phyloP scores from a whole-genome alignment of 1,140 invertebrate species.

The Drosophila baimaii region DNA sequence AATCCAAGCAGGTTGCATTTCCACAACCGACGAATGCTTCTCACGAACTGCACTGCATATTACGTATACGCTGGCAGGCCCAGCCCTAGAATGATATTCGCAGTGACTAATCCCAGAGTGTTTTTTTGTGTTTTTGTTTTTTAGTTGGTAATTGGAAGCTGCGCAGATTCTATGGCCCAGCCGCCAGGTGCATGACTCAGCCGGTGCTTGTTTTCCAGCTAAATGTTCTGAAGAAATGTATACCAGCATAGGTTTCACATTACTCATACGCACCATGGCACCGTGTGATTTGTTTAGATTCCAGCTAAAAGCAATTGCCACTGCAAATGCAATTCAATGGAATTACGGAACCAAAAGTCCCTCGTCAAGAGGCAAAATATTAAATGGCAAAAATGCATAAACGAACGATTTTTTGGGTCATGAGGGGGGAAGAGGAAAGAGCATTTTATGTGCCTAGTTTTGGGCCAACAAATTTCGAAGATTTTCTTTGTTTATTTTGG shows the following conservation, averaged over 20 bases:
- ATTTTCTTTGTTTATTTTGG: slow-evolving; percentile 13
- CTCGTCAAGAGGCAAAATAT: background rate
- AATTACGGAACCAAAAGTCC: slow-evolving; percentile 9
- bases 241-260: slow-evolving; percentile 57
- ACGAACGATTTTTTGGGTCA: slow-evolving; percentile 3
- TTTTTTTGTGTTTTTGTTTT: slow-evolving; percentile 2
- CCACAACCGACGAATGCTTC: slow-evolving; percentile 38
- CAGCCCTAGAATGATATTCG: slow-evolving; percentile 40
- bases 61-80: slow-evolving; percentile 60
- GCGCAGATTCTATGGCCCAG: slow-evolving; percentile 67
- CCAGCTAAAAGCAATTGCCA: slow-evolving; percentile 41
- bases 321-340: slow-evolving; percentile 29
- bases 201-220: slow-evolving; percentile 23
- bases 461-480: slow-evolving; percentile 4
- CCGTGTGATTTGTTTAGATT: slow-evolving; percentile 35
- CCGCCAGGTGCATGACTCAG: slow-evolving; percentile 39
- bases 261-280: slow-evolving; percentile 71
- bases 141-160: slow-evolving; percentile 72
- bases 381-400: slow-evolving; percentile 18
- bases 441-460: background rate
- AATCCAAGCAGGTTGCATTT: slow-evolving; percentile 27
- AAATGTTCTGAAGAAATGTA: slow-evolving; percentile 50
- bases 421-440: background rate
- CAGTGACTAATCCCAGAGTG: slow-evolving; percentile 63
- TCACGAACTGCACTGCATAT: slow-evolving; percentile 60